phyloP scores from a whole-genome alignment of 2,797 vertebrate species.

The Florisuga fusca region DNA sequence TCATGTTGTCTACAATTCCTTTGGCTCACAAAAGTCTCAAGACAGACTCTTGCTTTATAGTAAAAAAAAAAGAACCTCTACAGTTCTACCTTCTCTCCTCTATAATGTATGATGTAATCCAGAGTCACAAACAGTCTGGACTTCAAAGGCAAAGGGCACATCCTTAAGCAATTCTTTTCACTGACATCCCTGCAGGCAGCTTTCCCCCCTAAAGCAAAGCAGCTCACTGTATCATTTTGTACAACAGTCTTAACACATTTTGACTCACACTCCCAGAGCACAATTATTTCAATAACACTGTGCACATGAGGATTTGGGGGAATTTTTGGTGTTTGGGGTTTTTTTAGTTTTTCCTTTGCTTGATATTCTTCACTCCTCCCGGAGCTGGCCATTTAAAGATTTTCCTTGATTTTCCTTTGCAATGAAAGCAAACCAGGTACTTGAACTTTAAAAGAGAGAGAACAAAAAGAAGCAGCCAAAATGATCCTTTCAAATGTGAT shows the following conservation, averaged over 20 bases:
- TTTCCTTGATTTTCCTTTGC: not conserved
- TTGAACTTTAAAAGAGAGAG: not conserved
- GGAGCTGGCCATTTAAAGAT: not conserved
- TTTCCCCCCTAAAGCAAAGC: not conserved
- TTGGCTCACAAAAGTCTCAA: not conserved
- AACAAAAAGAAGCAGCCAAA: not conserved
- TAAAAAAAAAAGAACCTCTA: not conserved
- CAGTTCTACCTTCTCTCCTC: not conserved
- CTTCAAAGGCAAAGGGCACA: not conserved
- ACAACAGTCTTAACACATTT: slow-evolving; percentile 2
- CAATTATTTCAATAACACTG: not conserved
- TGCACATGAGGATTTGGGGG: not conserved
- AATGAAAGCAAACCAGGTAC: not conserved
- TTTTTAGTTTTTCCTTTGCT: not conserved
- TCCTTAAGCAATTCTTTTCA: not conserved
- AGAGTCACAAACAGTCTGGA: not conserved
- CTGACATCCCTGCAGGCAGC: not conserved
- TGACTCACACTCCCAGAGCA: not conserved
- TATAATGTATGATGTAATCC: not conserved
- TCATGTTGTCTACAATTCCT: not conserved
- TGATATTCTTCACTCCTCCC: not conserved
- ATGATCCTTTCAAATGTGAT: too few species aligned
- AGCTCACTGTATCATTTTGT: not conserved
- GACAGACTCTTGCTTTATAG: not conserved
- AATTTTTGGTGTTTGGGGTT: not conserved